Conservation (phyloP, 2,113 vertebrate species). For the Rhea pennata region DNA sequence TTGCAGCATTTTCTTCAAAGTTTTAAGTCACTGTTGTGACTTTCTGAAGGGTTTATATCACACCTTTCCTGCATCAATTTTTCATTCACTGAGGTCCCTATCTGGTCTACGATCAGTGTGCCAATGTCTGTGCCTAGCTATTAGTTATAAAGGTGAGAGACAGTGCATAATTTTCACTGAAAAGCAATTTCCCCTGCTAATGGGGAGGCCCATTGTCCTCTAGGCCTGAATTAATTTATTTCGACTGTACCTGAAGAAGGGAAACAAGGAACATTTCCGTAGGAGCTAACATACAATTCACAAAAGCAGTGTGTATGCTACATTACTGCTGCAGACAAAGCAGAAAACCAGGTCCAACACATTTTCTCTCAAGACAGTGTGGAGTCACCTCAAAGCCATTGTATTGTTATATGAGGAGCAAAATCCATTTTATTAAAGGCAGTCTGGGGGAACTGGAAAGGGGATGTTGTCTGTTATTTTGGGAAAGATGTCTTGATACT, state of each 20-base stretch:
- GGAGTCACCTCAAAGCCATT: neutral
- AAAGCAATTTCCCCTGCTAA: neutral
- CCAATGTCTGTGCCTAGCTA: neutral
- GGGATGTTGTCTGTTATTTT: neutral
- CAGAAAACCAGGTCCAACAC: neutral
- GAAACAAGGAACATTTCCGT: neutral
- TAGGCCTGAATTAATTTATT: neutral
- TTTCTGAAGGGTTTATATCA: neutral
- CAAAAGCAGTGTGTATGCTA: accelerated
- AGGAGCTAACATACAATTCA: neutral
- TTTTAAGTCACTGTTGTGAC: neutral
- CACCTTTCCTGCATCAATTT: neutral
- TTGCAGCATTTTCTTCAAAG: neutral
- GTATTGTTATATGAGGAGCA: neutral
- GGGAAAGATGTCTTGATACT: neutral
- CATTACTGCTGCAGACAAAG: neutral
- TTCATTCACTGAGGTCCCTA: neutral
- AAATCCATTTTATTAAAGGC: neutral
- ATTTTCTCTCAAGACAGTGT: neutral
- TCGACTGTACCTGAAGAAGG: neutral
- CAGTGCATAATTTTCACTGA: neutral
- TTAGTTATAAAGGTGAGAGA: neutral
- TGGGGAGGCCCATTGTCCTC: neutral
- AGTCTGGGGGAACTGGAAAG: neutral
- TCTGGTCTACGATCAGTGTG: neutral